These are phyloP conservation scores for Thymallus thymallus DNA, from an alignment of 2,113 vertebrate genomes.

Conservation along the genomic window DNA sequence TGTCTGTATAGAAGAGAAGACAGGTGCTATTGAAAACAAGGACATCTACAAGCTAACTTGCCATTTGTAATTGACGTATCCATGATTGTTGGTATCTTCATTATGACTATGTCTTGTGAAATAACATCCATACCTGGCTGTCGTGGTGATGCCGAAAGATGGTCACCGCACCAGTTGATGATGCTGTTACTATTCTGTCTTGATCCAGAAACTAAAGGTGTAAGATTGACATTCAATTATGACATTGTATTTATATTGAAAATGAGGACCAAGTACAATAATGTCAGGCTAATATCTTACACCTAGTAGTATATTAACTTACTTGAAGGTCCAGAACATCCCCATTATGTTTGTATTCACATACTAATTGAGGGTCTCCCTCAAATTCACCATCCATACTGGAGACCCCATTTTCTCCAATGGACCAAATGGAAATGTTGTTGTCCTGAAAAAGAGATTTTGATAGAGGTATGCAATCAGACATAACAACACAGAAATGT, in stretches of 20 bases:
- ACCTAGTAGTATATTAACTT: slow-evolving; percentile 35
- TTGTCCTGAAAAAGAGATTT: slow-evolving; percentile 78
- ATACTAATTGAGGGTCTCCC: slow-evolving; percentile 85
- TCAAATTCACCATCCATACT: slow-evolving; percentile 79
- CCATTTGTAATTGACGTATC: background rate
- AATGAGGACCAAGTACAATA: background rate
- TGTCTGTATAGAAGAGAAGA: slow-evolving; percentile 62
- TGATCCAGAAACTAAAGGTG: slow-evolving; percentile 89
- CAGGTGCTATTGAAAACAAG: background rate
- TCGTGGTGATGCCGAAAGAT: slow-evolving; percentile 85
- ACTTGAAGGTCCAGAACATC: slow-evolving; percentile 95
- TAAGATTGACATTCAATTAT: background rate
- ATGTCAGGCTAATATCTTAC: background rate
- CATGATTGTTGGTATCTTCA: background rate
- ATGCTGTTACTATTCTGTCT: slow-evolving; percentile 88
- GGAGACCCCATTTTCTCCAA: slow-evolving; percentile 71
- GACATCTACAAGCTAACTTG: background rate
- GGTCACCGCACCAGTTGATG: slow-evolving; percentile 88
- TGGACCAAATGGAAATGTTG: slow-evolving; percentile 86
- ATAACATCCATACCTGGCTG: slow-evolving; percentile 76
- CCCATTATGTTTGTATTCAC: slow-evolving; percentile 83
- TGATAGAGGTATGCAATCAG: background rate
- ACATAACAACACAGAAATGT: too few species aligned
- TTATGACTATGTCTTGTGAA: slow-evolving; percentile 73
- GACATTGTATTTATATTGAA: background rate